phyloP scores from a whole-genome alignment of 1,140 invertebrate genomes.

The Zaprionus gabonicus region DNA sequence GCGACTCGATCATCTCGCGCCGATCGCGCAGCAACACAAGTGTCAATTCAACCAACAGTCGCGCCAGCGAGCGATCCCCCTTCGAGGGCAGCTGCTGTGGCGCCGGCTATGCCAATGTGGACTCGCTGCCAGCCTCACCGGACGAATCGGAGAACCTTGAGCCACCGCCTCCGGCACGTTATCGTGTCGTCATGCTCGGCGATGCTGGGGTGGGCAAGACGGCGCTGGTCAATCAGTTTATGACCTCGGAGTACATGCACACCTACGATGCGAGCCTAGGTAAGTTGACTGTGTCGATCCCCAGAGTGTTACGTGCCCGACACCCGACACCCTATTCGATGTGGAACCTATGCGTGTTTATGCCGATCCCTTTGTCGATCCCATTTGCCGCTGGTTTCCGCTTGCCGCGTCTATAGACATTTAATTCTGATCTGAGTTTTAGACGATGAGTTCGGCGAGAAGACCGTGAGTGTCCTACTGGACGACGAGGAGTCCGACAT shows the following conservation, averaged over 20 bases:
- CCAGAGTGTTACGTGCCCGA: conserved; percentile 21
- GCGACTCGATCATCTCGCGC: conserved; percentile 93
- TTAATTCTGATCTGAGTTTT: conserved; percentile 85
- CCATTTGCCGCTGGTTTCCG: conserved; percentile 63
- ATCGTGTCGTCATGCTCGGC: conserved; percentile 92
- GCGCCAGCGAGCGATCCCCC: conserved; percentile 91
- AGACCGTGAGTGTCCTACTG: conserved; percentile 94
- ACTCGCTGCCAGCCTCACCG: conserved; percentile 87
- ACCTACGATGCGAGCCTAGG: conserved; percentile 94
- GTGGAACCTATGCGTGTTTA: conserved; percentile 73
- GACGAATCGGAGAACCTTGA: conserved; percentile 86
- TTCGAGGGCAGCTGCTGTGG: conserved; percentile 94
- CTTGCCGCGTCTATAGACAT: conserved; percentile 69
- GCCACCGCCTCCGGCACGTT: conserved; percentile 76
- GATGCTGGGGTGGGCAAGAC: conserved; percentile 95
- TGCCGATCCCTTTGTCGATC: conserved; percentile 53
- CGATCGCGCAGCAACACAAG: conserved; percentile 92
- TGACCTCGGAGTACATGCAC: conserved; percentile 97
- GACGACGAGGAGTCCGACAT: conserved; percentile 96
- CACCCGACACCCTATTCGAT: conserved; percentile 1
- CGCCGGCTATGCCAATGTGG: conserved; percentile 89
- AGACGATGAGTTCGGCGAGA: conserved; percentile 96
- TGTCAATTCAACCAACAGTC: conserved; percentile 92
- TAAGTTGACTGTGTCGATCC: conserved; percentile 84
- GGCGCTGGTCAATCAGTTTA: conserved; percentile 94